These are phyloP conservation scores for Thaumetopoea pityocampa DNA, from an alignment of 1,140 invertebrate species.

Conservation along the genomic window DNA sequence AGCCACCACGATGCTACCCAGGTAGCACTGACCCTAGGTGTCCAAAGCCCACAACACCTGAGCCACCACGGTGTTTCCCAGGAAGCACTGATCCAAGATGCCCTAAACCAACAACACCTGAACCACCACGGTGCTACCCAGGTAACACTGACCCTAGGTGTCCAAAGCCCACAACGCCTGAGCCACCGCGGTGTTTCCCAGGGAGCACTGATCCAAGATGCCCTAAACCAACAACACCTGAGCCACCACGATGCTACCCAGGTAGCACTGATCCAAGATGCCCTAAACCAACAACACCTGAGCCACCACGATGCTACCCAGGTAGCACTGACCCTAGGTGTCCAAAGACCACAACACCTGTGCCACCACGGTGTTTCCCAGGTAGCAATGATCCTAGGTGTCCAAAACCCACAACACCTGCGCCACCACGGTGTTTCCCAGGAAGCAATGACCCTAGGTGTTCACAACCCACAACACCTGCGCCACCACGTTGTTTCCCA, in stretches of 20 bases:
- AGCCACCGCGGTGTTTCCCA: slow-evolving; percentile 42
- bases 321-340: slow-evolving; percentile 61
- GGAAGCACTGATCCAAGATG: slow-evolving; percentile 61
- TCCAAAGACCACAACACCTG: slow-evolving; percentile 34
- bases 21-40: slow-evolving; percentile 54
- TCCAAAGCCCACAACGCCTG: slow-evolving; percentile 23
- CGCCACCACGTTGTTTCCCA: slow-evolving; percentile 49
- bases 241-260: slow-evolving; percentile 40
- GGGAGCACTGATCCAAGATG: slow-evolving; percentile 61
- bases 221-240: slow-evolving; percentile 33
- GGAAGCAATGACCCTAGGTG: slow-evolving; percentile 47
- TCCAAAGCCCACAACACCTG: slow-evolving; percentile 29
- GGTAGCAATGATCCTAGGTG: slow-evolving; percentile 61
- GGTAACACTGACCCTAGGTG: slow-evolving; percentile 54
- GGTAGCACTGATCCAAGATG: slow-evolving; percentile 61
- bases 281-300: slow-evolving; percentile 35
- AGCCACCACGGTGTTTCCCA: slow-evolving; percentile 46
- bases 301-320: slow-evolving; percentile 42
- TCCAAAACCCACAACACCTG: slow-evolving; percentile 32
- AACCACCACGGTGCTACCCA: slow-evolving; percentile 32
- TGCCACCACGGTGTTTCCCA: slow-evolving; percentile 44
- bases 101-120: slow-evolving; percentile 34
- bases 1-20: slow-evolving; percentile 20
- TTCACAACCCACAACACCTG: slow-evolving; percentile 28
- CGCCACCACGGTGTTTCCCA: slow-evolving; percentile 30